Evolutionary conservation across 2,888 invertebrate genomes (phyloP).

Genomic region (Trissolcus brochymenae): DNA sequence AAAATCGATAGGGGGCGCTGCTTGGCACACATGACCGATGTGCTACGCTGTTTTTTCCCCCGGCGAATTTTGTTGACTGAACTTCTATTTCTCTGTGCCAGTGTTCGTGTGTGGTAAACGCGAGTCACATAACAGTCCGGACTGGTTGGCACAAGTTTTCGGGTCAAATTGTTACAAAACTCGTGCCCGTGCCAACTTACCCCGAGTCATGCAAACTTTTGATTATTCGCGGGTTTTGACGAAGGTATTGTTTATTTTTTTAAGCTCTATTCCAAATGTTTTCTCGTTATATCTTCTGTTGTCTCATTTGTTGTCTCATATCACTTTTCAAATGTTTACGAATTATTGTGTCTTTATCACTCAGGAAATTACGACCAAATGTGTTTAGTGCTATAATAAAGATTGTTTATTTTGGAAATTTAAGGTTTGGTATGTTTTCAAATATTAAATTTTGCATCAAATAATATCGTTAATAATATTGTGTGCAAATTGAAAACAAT

Average conservation of each 20-base stretch:
- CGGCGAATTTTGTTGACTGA: slow-evolving; percentile 9
- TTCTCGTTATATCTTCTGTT: neutral
- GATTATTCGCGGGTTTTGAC: slow-evolving; percentile 1
- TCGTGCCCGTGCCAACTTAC: slow-evolving; percentile 3
- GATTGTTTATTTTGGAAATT: too few species aligned
- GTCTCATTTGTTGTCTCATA: neutral
- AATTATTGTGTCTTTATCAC: neutral
- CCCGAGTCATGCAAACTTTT: slow-evolving; percentile 5
- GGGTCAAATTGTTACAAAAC: slow-evolving; percentile 8
- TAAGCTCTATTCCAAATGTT: neutral
- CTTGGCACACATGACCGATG: neutral
- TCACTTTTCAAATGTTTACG: neutral
- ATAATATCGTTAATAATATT: too few species aligned
- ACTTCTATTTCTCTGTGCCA: neutral
- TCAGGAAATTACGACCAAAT: too few species aligned
- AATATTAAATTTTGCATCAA: too few species aligned
- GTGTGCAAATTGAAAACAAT: too few species aligned
- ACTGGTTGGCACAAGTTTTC: slow-evolving; percentile 15
- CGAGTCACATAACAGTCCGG: slow-evolving; percentile 7
- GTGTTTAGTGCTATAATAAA: too few species aligned
- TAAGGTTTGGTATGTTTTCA: too few species aligned
- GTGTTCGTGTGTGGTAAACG: neutral
- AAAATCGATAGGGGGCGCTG: slow-evolving; percentile 29
- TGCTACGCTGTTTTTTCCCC: slow-evolving; percentile 5
- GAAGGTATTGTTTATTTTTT: too few species aligned